Percentiles rank a stretch among this genome's conserved stretches.
Conservation (phyloP, 1,140 invertebrate genomes). For the Aphidius gifuensis region DNA sequence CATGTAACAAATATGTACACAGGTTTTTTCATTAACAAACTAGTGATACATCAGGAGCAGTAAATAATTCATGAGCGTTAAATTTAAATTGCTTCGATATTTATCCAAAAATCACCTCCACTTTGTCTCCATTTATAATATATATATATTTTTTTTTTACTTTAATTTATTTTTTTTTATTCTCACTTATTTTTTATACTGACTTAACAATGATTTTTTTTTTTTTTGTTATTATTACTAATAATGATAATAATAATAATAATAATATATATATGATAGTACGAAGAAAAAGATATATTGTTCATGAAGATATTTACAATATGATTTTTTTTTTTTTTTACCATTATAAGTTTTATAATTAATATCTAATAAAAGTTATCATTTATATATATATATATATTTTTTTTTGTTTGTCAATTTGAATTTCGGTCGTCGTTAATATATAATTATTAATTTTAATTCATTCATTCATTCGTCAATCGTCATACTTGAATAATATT, state of each 20-base stretch:
- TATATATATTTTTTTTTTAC: neutral
- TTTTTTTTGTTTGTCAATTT: too few species aligned
- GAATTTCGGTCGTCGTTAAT: too few species aligned
- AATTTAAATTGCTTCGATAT: constrained; percentile 8
- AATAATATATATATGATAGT: constrained; percentile 1
- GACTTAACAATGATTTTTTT: too few species aligned
- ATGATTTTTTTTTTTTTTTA: constrained; percentile 4
- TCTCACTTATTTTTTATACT: neutral
- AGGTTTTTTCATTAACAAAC: constrained; percentile 50
- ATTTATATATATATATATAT: too few species aligned
- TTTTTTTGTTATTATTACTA: too few species aligned
- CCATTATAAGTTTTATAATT: too few species aligned
- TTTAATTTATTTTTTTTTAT: constrained; percentile 11
- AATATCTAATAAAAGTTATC: too few species aligned
- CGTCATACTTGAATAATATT: too few species aligned
- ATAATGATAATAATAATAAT: too few species aligned
- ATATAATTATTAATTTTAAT: too few species aligned
- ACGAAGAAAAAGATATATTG: constrained; percentile 8
- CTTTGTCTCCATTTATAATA: constrained; percentile 4
- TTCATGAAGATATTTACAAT: constrained; percentile 13
- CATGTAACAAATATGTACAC: constrained; percentile 53
- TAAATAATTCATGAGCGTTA: neutral
- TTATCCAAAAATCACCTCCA: constrained; percentile 11
- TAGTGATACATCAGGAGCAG: constrained; percentile 43
- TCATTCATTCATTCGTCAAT: too few species aligned